phyloP scores from a whole-genome alignment of 2,888 invertebrate genomes.

The Limnephilus marmoratus region DNA sequence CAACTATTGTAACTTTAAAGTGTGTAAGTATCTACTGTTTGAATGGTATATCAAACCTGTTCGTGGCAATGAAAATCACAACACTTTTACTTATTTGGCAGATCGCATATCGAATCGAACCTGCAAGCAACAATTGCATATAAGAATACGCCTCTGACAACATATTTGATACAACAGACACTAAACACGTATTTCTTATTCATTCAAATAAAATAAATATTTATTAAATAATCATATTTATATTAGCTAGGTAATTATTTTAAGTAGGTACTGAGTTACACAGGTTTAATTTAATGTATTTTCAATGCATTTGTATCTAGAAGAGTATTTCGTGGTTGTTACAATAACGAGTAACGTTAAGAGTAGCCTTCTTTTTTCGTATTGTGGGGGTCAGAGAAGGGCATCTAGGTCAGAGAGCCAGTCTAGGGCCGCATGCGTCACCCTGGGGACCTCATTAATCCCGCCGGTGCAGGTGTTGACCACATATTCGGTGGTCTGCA shows the following conservation, averaged over 20 bases:
- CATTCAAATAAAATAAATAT: background rate
- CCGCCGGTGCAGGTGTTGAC: too few relatives aligned
- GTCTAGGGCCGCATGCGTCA: too few relatives aligned
- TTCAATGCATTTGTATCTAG: background rate
- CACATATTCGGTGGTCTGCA: too few relatives aligned
- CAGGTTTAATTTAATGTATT: background rate
- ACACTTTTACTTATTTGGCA: too few relatives aligned
- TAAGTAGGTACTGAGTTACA: background rate
- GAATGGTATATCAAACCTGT: background rate
- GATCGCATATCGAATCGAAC: background rate
- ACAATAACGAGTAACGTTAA: background rate
- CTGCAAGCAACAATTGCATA: background rate
- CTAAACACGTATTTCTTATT: background rate
- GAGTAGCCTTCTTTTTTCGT: background rate
- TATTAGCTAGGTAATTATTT: background rate
- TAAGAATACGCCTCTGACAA: background rate
- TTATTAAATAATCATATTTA: background rate
- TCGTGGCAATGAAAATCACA: background rate
- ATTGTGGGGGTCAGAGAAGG: too few relatives aligned
- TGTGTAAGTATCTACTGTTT: background rate
- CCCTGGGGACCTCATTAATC: too few relatives aligned
- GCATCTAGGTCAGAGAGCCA: too few relatives aligned
- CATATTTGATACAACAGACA: background rate
- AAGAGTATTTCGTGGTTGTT: background rate
- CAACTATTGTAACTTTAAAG: too few relatives aligned